Conservation (phyloP, 64 coral and sea anemone genomes). For the Trachythela sp. region DNA sequence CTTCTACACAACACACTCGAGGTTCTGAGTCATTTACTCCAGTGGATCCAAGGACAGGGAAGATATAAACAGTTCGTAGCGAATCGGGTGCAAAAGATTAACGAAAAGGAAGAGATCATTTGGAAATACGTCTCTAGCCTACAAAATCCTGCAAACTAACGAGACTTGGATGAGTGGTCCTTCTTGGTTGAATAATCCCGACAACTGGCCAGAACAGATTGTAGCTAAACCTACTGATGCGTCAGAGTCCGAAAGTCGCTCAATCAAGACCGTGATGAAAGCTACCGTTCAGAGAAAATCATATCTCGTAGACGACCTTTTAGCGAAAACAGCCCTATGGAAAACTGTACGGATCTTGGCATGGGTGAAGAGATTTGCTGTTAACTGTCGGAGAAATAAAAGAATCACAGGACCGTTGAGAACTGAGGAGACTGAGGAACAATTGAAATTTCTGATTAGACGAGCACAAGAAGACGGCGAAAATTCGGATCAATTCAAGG, state of each 20-base stretch:
- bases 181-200: not conserved
- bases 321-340: conserved; percentile 2
- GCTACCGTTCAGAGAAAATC: not conserved
- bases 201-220: not conserved
- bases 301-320: conserved; percentile 22
- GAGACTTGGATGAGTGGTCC: not conserved
- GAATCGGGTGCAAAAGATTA: not conserved
- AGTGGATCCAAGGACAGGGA: not conserved
- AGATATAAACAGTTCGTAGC: not conserved
- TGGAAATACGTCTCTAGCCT: not conserved
- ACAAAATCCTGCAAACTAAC: not conserved
- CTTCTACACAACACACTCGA: not conserved
- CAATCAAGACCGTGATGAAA: conserved; percentile 15
- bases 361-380: too few relatives aligned
- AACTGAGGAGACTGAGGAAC: not conserved
- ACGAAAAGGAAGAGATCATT: not conserved
- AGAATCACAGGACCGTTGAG: conserved; percentile 25
- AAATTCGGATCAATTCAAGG: conserved; percentile 38
- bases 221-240: too few relatives aligned
- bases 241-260: not conserved
- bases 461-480: conserved; percentile 5
- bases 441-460: conserved; percentile 10
- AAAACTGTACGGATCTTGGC: too few relatives aligned
- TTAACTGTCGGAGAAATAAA: not conserved
- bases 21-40: not conserved